Percentiles rank a stretch among this genome's conserved stretches.
These are phyloP conservation scores for Carposina sasakii DNA, from an alignment of 1,140 invertebrate species.

Conservation along the genomic window DNA sequence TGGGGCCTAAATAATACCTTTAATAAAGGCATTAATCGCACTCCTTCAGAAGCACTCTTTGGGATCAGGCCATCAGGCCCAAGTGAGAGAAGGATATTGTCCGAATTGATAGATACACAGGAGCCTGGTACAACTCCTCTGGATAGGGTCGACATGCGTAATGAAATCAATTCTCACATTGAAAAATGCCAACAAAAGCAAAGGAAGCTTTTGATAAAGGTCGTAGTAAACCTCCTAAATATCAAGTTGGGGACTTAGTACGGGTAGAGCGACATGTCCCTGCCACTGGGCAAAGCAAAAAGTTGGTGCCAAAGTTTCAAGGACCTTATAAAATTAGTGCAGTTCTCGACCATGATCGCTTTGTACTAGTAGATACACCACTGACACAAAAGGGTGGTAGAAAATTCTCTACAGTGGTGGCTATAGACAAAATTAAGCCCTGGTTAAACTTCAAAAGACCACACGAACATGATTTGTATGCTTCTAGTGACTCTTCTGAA, in stretches of 20 bases:
- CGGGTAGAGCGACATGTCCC: slow-evolving; percentile 1
- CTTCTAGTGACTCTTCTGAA: no score
- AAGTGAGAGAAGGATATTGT: neutral
- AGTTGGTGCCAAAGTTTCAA: slow-evolving; percentile 8
- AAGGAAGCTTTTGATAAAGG: neutral
- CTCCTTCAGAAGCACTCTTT: slow-evolving; percentile 1
- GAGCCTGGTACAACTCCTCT: no score
- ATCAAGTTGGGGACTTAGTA: neutral
- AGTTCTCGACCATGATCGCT: slow-evolving; percentile 2
- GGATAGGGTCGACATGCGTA: no score
- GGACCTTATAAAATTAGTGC: slow-evolving; percentile 1
- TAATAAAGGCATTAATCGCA: slow-evolving; percentile 9
- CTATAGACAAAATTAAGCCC: slow-evolving; percentile 4
- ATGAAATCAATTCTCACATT: no score
- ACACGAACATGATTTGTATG: no score
- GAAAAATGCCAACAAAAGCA: no score
- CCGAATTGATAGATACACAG: neutral
- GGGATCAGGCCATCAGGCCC: neutral
- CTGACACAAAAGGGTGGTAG: neutral
- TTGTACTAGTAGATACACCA: slow-evolving; percentile 1
- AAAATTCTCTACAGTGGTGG: neutral
- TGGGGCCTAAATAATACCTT: slow-evolving; percentile 9
- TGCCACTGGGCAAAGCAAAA: slow-evolving; percentile 6
- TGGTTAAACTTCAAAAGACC: slow-evolving; percentile 4
- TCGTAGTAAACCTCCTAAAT: neutral